Evolutionary conservation across 2,797 vertebrate species (phyloP).

Genomic region (Myotis pilosus): DNA sequence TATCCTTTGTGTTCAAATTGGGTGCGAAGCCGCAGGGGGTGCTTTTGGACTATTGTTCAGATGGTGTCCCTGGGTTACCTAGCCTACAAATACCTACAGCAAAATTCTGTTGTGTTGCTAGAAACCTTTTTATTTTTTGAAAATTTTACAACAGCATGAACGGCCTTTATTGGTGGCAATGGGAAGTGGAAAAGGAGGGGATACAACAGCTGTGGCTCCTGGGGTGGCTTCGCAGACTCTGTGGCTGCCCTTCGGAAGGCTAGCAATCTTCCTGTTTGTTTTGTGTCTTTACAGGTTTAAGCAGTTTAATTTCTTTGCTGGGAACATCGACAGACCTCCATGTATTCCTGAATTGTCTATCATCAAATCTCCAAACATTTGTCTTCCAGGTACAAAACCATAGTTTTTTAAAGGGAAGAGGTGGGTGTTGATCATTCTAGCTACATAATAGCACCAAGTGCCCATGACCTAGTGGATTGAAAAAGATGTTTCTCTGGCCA

Average conservation of each 20-base stretch:
- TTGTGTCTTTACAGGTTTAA: constrained; percentile 75
- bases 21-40: not conserved
- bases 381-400: constrained; percentile 81
- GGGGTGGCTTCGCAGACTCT: not conserved
- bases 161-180: not conserved
- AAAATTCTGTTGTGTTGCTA: not conserved
- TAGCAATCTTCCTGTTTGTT: constrained; percentile 19
- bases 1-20: not conserved
- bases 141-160: not conserved
- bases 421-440: not conserved
- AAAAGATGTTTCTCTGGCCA: not conserved
- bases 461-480: not conserved
- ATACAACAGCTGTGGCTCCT: not conserved
- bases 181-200: not conserved
- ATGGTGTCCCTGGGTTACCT: not conserved
- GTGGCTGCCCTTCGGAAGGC: not conserved
- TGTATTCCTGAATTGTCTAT: constrained; percentile 79
- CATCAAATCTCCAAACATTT: constrained; percentile 79
- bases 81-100: not conserved
- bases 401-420: constrained; percentile 43
- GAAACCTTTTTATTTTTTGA: not conserved
- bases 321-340: constrained; percentile 75
- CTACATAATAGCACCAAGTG: not conserved
- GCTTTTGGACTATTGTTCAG: not conserved
- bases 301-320: constrained; percentile 79